Conservation (phyloP, 1,140 invertebrate species). For the Heliconius melpomene region DNA sequence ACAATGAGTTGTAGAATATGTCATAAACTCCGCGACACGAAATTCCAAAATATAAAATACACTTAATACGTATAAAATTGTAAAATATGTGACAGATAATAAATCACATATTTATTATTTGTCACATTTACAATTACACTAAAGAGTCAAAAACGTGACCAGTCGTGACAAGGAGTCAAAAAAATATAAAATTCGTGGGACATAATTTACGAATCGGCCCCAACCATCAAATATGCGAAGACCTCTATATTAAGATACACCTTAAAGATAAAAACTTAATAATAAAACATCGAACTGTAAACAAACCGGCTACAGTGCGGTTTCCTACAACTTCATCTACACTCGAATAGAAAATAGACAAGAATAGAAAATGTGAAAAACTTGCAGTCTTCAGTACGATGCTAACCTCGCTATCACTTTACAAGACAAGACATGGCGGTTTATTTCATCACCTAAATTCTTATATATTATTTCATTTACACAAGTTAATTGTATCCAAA, state of each 20-base stretch:
- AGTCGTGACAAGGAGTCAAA: too few relatives aligned
- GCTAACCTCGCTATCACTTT: conserved; percentile 57
- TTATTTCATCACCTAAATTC: conserved; percentile 6
- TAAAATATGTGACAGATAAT: too few relatives aligned
- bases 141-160: too few relatives aligned
- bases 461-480: conserved; percentile 20
- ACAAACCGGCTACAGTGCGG: background rate
- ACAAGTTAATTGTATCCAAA: background rate
- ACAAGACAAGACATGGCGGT: conserved; percentile 66
- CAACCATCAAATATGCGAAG: background rate
- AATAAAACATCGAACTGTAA: background rate
- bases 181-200: too few relatives aligned
- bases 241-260: background rate
- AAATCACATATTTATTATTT: too few relatives aligned
- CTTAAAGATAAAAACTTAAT: conserved; percentile 9
- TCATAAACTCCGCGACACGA: too few relatives aligned
- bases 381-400: conserved; percentile 76
- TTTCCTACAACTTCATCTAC: background rate
- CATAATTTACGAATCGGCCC: too few relatives aligned
- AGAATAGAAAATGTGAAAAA: conserved; percentile 41
- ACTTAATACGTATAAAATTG: too few relatives aligned
- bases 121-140: too few relatives aligned
- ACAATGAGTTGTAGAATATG: too few relatives aligned
- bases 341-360: background rate
- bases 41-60: too few relatives aligned